A percentile compares a stretch with the other conserved stretches of the same genome.
These are phyloP conservation scores for Reticulitermes speratus DNA, from an alignment of 1,140 invertebrate genomes.

Conservation along the genomic window DNA sequence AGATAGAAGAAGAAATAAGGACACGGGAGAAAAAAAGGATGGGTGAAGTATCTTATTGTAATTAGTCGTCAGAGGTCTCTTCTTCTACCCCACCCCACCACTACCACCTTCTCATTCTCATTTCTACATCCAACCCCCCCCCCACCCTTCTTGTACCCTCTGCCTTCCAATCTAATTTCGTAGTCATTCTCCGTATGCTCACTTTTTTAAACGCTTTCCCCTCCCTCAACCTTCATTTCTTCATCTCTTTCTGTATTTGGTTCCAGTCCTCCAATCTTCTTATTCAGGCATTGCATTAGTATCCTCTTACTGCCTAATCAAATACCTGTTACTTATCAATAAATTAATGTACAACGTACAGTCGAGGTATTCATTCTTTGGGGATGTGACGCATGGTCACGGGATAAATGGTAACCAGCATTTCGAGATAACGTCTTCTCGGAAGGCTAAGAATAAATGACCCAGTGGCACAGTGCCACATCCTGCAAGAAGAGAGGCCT, in stretches of 20 bases:
- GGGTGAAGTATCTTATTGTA: not conserved
- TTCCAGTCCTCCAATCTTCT: not conserved
- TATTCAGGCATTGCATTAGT: not conserved
- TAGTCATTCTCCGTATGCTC: constrained; percentile 24
- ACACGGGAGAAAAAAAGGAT: not conserved
- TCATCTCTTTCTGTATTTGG: not conserved
- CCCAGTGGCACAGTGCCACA: too few species aligned
- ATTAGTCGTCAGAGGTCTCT: constrained; percentile 5
- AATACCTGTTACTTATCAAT: not conserved
- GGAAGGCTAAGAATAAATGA: too few species aligned
- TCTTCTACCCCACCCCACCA: not conserved
- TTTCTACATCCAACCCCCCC: not conserved
- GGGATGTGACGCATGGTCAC: too few species aligned
- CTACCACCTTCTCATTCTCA: constrained; percentile 9
- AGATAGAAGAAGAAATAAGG: not conserved
- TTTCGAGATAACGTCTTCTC: too few species aligned
- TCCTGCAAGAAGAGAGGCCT: too few species aligned
- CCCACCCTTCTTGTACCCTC: not conserved
- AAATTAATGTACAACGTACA: too few species aligned
- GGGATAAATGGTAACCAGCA: too few species aligned
- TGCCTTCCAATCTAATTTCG: constrained; percentile 26
- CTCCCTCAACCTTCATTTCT: not conserved
- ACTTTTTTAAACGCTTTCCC: constrained; percentile 24
- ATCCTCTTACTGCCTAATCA: not conserved
- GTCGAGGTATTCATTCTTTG: too few species aligned